Evolutionary conservation across 2,797 vertebrate genomes (phyloP).

Genomic region (Myripristis jacobus): DNA sequence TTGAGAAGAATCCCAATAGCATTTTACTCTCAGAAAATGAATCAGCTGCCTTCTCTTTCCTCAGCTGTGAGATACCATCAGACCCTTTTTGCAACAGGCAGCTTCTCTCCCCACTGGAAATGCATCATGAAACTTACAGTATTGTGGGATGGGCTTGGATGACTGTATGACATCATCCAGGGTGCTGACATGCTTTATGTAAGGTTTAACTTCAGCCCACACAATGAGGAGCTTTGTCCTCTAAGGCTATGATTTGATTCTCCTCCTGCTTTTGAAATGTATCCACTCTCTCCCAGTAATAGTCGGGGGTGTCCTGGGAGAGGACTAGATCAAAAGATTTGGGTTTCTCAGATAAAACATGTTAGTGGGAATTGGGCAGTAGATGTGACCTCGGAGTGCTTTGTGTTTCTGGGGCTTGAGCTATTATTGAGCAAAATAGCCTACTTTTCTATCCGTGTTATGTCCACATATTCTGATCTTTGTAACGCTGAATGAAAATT

Average conservation of each 20-base stretch:
- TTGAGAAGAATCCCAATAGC: too few species aligned
- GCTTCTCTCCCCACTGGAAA: neutral
- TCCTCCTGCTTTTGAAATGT: conserved; percentile 9
- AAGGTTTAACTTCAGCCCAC: conserved; percentile 33
- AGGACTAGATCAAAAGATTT: neutral
- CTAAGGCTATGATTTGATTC: conserved; percentile 11
- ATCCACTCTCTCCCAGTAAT: neutral
- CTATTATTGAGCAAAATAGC: neutral
- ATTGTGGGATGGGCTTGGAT: neutral
- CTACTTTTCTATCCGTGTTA: neutral
- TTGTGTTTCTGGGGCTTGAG: too few species aligned
- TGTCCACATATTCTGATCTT: neutral
- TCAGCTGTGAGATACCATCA: neutral
- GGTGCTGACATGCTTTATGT: conserved; percentile 40
- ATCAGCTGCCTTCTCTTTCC: too few species aligned
- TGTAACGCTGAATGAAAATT: conserved; percentile 1
- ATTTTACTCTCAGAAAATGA: too few species aligned
- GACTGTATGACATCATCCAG: conserved; percentile 15
- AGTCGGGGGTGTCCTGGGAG: neutral
- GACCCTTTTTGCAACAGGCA: neutral
- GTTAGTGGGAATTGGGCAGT: too few species aligned
- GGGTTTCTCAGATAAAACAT: neutral
- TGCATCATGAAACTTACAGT: neutral
- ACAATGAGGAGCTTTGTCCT: conserved; percentile 12
- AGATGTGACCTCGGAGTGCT: too few species aligned